These are phyloP conservation scores for Myioborus miniatus DNA, from an alignment of 2,797 vertebrate genomes.

Conservation along the genomic window DNA sequence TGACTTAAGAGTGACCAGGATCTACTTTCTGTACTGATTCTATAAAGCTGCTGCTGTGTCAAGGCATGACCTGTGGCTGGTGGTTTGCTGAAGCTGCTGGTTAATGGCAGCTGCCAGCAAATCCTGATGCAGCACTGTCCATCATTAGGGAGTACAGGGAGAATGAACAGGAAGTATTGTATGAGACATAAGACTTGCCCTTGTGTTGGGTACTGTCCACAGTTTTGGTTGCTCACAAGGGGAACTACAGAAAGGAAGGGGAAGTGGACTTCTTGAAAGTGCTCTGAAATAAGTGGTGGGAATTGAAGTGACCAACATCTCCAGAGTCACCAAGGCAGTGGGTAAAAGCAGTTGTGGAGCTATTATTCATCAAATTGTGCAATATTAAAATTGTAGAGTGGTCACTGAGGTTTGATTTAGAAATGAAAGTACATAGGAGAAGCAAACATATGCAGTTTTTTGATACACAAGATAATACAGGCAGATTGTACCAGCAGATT, in stretches of 20 bases:
- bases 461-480: background rate
- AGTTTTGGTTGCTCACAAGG: background rate
- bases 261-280: background rate
- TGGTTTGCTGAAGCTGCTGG: background rate
- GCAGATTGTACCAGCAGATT: background rate
- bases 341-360: background rate
- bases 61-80: background rate
- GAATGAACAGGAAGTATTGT: background rate
- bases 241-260: background rate
- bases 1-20: background rate
- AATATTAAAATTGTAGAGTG: background rate
- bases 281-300: background rate
- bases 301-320: background rate
- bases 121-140: background rate
- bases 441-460: rapidly evolving
- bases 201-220: rapidly evolving
- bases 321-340: background rate
- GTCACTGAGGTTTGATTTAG: background rate
- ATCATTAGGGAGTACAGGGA: background rate
- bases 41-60: background rate
- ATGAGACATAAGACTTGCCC: background rate
- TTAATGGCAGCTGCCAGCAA: background rate
- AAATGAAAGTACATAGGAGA: background rate
- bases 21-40: background rate
- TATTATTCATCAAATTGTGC: background rate